Base-by-base conservation (phyloP, 2,797 vertebrate genomes). In the Sardinella longiceps region DNA sequence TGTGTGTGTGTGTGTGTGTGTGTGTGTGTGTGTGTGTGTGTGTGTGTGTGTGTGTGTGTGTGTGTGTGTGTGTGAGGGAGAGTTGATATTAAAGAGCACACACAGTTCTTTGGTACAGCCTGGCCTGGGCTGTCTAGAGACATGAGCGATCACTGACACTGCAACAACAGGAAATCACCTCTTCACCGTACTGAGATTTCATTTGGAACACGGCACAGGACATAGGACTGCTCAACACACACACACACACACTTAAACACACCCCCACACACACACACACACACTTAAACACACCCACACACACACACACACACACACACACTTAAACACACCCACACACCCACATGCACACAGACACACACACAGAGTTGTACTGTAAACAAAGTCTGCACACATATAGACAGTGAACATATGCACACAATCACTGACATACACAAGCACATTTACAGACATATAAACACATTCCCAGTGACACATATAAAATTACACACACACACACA, bases 1-100 rank as follows among this genome's bases (percentile, higher is more conserved):
- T n/a, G n/a, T n/a, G n/a, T n/a, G n/a, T n/a, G n/a, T n/a, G n/a
- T n/a, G n/a, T n/a, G n/a, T n/a, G n/a, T n/a, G n/a, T n/a, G n/a
- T n/a, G n/a, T n/a, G n/a, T n/a, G n/a, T 86, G 81, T 91, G 53
- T 91, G 80, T 48, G 80, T 84, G 7, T 82, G 51, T 86, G 87
- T 84, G 87, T 87, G 87, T 85, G 83, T 89, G 88, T 30, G 70
- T 63, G 51, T 56, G 51, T 56, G 53, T 56, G 56, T 60, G 56
- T 25, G 20, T 25, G 56, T 25, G 20, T 25, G 20, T 1, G 56
- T n/a, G 56, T 23, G 60, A 30, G 60, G 1, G 25, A 25, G 63
- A 33, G 63, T 33, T 74, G 2, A 74, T 37, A 74, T 39, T 74
- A 74, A 74, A 74, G 0, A 25, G 53, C 39, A 23, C 37, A 84